These are phyloP conservation scores for Geodia barretti DNA, from an alignment of 37 sponge, comb jelly and placozoan species.

Conservation along the genomic window DNA sequence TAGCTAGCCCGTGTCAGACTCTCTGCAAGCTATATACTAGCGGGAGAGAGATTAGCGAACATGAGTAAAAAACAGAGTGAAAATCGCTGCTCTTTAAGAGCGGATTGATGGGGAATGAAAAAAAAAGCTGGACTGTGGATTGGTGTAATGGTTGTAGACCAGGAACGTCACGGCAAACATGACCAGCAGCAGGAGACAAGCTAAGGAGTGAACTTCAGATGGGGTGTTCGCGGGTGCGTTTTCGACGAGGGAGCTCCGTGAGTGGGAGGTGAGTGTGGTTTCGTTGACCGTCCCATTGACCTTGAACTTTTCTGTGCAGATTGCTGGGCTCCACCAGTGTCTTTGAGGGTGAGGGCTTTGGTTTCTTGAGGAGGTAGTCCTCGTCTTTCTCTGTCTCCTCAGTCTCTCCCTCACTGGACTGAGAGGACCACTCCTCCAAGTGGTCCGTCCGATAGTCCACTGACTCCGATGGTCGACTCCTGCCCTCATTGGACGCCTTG, in stretches of 20 bases:
- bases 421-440: constrained; percentile 29
- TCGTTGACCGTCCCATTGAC: neutral
- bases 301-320: too few relatives aligned
- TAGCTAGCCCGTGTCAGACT: too few relatives aligned
- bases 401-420: neutral
- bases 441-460: constrained; percentile 12
- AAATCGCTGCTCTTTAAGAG: too few relatives aligned
- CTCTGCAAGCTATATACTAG: too few relatives aligned
- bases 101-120: too few relatives aligned
- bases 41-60: too few relatives aligned
- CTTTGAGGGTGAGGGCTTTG: too few relatives aligned
- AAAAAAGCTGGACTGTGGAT: too few relatives aligned
- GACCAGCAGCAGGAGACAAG: constrained; percentile 28
- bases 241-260: neutral
- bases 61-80: too few relatives aligned
- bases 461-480: too few relatives aligned
- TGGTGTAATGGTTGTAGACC: constrained; percentile 33
- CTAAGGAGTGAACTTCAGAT: neutral
- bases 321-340: neutral
- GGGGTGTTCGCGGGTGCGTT: neutral
- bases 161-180: constrained; percentile 31
- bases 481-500: too few relatives aligned
- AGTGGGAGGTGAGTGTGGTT: neutral
- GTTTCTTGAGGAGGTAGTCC: neutral
- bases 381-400: constrained; percentile 26